Base-by-base conservation (phyloP, 2,113 vertebrate species). In the Spermophilus dauricus region DNA sequence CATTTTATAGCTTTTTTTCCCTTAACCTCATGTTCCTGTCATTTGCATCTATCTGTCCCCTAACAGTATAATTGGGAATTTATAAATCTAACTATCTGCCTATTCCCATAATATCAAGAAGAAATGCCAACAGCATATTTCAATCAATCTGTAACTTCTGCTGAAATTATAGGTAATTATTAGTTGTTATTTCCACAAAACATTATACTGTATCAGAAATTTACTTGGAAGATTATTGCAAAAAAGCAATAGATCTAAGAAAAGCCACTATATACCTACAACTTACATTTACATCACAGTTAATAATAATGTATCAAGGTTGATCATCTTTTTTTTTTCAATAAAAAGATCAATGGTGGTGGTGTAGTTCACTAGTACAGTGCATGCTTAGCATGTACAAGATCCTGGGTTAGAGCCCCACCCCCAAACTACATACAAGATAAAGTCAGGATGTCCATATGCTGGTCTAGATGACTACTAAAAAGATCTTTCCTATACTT, bases 401-500 rank as follows among this genome's bases (percentile, higher is more conserved):
- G 56, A 30, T 4, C 42, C 18, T 13, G 28, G 8, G 70, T 82
- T 88, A 82, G 67, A 39, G 48, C 37, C 14, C 45, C 51, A 78
- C 10, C 61, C 2, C 67, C 61, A 56, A 28, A 37, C 56, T 18
- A 32, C 77, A 72, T 11, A 80, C 10, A 26, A 63, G 8, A 67
- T 67, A 82, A 83, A 94, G 20, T 32, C 1, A 69, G 77, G 45
- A 53, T n/a, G 4, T 63, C 72, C 67, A 72, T 32, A 76, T 4
- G 18, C 65, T 80, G 32, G 87, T 45, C 17, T 65, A 32, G 77
- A 84, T 2, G 30, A 78, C 45, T 80, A 78, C 8, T 53, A 87
- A 39, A 93, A 94, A 58, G 26, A 84, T 65, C 88, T 26, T 95
- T 92, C 39, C 72, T 85, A 81, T 77, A 42, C 17, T 85, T 18